Evolutionary conservation across 1,140 invertebrate species (phyloP).

Genomic region (Drosophila serrata): DNA sequence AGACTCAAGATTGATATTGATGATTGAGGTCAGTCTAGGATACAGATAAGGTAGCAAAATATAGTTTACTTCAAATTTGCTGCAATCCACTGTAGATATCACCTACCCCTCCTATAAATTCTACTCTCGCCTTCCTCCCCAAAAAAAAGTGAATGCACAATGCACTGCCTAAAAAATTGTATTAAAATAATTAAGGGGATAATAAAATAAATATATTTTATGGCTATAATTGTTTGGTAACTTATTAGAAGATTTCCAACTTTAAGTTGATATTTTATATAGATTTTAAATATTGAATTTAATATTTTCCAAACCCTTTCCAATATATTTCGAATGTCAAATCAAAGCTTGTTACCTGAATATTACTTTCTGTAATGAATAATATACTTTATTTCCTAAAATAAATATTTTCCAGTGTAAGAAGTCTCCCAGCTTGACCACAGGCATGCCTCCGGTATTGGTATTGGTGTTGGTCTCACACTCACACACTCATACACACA

Average conservation of each 20-base stretch:
- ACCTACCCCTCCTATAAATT: slow-evolving; percentile 4
- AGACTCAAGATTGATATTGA: no score
- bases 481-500: slow-evolving; percentile 16
- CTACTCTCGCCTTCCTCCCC: background rate
- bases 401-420: background rate
- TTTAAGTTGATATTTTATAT: no score
- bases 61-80: background rate
- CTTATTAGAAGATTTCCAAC: no score
- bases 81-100: background rate
- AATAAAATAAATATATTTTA: no score
- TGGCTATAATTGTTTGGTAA: no score
- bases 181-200: background rate
- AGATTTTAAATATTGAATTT: no score
- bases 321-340: background rate
- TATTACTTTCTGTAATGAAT: background rate
- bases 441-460: slow-evolving; percentile 51
- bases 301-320: no score
- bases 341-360: background rate
- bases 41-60: no score
- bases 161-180: background rate
- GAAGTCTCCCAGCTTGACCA: slow-evolving; percentile 43
- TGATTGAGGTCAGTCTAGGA: no score
- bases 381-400: background rate
- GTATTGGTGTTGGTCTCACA: slow-evolving; percentile 7
- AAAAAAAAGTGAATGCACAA: slow-evolving; percentile 1